A percentile compares a stretch with the other conserved stretches of the same genome.
phyloP scores from a whole-genome alignment of 2,113 vertebrate genomes.

The Strix uralensis region DNA sequence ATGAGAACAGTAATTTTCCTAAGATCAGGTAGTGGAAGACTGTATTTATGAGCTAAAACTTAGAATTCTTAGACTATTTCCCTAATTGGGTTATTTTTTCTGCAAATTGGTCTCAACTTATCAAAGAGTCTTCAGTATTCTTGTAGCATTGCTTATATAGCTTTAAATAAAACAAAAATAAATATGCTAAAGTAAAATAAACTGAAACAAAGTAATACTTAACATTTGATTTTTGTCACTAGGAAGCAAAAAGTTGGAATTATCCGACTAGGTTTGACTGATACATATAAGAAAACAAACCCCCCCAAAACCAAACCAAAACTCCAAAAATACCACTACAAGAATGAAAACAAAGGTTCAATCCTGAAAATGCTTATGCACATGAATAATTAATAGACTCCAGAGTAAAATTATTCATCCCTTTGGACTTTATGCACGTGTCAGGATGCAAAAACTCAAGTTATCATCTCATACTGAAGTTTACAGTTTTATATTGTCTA shows the following conservation, averaged over 20 bases:
- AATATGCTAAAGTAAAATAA: not conserved
- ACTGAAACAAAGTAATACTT: not conserved
- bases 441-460: not conserved
- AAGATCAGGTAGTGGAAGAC: not conserved
- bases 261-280: not conserved
- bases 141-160: not conserved
- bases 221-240: not conserved
- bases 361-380: not conserved
- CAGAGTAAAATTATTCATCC: not conserved
- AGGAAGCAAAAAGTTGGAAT: not conserved
- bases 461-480: not conserved
- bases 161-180: not conserved
- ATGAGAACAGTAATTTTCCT: not conserved
- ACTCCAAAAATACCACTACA: accelerated
- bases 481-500: not conserved
- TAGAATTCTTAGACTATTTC: not conserved
- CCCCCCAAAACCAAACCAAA: not conserved
- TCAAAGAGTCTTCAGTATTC: not conserved
- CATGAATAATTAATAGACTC: not conserved
- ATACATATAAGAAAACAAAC: not conserved
- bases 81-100: not conserved
- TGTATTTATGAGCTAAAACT: not conserved
- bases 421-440: not conserved
- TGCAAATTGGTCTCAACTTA: not conserved
- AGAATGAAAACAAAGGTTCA: not conserved